Evolutionary conservation across 2,888 invertebrate genomes (phyloP).

Genomic region (Teleiodes luculella): DNA sequence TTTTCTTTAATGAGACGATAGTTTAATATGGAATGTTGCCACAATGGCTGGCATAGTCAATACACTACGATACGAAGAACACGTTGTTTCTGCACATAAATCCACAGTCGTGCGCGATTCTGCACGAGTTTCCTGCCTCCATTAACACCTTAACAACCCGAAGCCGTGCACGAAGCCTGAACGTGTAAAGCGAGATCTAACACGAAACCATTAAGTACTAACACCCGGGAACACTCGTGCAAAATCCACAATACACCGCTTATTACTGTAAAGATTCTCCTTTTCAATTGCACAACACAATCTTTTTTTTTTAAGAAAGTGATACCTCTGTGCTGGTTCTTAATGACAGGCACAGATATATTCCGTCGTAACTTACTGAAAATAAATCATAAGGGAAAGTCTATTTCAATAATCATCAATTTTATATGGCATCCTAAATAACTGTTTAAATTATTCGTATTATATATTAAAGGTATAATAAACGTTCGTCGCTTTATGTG

Average conservation of each 20-base stretch:
- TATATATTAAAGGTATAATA: background rate
- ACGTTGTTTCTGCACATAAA: background rate
- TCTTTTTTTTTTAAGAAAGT: background rate
- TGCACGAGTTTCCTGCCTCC: background rate
- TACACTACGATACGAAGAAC: too few species aligned
- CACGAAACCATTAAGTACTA: constrained; percentile 33
- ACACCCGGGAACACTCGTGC: constrained; percentile 20
- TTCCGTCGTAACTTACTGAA: too few species aligned
- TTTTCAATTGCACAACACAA: background rate
- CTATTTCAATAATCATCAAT: too few species aligned
- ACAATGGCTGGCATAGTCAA: too few species aligned
- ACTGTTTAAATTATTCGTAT: too few species aligned
- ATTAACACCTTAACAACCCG: background rate
- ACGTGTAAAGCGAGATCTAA: constrained; percentile 35
- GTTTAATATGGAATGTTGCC: too few species aligned
- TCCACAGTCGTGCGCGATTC: background rate
- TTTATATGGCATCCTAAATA: too few species aligned
- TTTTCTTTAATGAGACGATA: too few species aligned
- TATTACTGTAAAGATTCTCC: too few species aligned
- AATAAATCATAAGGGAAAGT: too few species aligned
- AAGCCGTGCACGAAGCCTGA: constrained; percentile 37
- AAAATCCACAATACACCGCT: background rate
- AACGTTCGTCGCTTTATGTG: background rate
- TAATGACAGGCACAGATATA: too few species aligned
- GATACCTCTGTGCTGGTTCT: too few species aligned